Evolutionary conservation across 2,797 vertebrate species (phyloP).

Genomic region (Tragopan temminckii): DNA sequence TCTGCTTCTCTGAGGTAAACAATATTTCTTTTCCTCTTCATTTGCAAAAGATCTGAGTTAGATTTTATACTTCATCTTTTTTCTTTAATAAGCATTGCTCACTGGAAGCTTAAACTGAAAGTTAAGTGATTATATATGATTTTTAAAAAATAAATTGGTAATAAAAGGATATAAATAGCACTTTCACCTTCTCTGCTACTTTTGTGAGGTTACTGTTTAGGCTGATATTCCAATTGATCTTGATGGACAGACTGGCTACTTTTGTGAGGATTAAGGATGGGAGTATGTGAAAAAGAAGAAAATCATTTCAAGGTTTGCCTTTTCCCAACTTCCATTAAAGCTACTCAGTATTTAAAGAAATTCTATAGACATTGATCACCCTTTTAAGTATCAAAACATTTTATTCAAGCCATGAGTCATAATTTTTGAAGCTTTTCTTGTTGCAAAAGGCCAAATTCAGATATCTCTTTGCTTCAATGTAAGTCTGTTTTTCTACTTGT

Average conservation of each 20-base stretch:
- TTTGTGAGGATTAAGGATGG: background rate
- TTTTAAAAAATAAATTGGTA: background rate
- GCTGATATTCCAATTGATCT: background rate
- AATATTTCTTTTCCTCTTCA: background rate
- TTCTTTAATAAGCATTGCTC: background rate
- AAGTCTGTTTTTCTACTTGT: background rate
- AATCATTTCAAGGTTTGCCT: background rate
- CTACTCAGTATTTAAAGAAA: slow-evolving; percentile 8
- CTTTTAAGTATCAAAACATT: background rate
- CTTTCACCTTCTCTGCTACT: background rate
- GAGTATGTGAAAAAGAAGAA: background rate
- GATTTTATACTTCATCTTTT: background rate
- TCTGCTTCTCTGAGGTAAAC: background rate
- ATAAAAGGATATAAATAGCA: background rate
- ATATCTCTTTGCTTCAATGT: background rate
- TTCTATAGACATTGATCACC: background rate
- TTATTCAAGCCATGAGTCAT: rapidly evolving
- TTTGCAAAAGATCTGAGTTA: background rate
- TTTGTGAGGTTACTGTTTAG: background rate
- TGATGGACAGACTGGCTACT: background rate
- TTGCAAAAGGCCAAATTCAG: background rate
- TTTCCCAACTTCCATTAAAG: background rate
- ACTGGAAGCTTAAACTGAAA: background rate
- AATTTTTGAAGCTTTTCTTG: background rate
- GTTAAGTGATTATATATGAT: background rate